These are phyloP conservation scores for Drosophila malerkotliana DNA, from an alignment of 1,140 invertebrate species.

Conservation along the genomic window DNA sequence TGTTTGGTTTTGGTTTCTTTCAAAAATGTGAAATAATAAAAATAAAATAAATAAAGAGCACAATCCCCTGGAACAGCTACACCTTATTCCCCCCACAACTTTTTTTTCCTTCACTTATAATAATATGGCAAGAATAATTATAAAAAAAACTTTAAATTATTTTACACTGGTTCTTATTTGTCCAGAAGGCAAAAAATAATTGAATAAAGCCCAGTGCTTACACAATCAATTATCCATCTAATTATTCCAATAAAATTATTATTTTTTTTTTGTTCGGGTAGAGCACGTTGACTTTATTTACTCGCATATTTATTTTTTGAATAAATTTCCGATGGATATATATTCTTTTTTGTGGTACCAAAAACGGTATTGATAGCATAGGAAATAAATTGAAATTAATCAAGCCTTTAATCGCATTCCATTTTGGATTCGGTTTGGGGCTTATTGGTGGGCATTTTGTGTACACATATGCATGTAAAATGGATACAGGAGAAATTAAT, in stretches of 20 bases:
- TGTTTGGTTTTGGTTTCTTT: no score
- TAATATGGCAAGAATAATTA: background rate
- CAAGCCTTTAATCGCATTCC: slow-evolving; percentile 75
- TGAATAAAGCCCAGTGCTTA: slow-evolving; percentile 31
- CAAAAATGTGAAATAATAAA: no score
- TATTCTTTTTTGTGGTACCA: slow-evolving; percentile 12
- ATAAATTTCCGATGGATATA: slow-evolving; percentile 30
- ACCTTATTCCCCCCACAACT: slow-evolving; percentile 1
- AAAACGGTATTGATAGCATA: slow-evolving; percentile 39
- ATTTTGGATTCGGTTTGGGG: slow-evolving; percentile 32
- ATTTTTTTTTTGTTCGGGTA: slow-evolving; percentile 14
- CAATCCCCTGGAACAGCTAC: slow-evolving; percentile 38
- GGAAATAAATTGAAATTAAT: slow-evolving; percentile 73
- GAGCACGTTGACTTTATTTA: slow-evolving; percentile 36
- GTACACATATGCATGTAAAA: slow-evolving; percentile 19
- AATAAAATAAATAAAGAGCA: no score
- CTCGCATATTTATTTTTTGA: slow-evolving; percentile 47
- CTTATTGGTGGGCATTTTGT: slow-evolving; percentile 23
- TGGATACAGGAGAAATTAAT: slow-evolving; percentile 58
- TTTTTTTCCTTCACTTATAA: slow-evolving; percentile 27
- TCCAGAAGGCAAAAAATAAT: slow-evolving; percentile 9
- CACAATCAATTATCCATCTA: slow-evolving; percentile 50
- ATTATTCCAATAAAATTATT: slow-evolving; percentile 32
- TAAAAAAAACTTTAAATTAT: slow-evolving; percentile 17
- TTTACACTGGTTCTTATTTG: slow-evolving; percentile 1